phyloP scores from a whole-genome alignment of 1,140 invertebrate genomes.

The Ctenoplectra terminalis region DNA sequence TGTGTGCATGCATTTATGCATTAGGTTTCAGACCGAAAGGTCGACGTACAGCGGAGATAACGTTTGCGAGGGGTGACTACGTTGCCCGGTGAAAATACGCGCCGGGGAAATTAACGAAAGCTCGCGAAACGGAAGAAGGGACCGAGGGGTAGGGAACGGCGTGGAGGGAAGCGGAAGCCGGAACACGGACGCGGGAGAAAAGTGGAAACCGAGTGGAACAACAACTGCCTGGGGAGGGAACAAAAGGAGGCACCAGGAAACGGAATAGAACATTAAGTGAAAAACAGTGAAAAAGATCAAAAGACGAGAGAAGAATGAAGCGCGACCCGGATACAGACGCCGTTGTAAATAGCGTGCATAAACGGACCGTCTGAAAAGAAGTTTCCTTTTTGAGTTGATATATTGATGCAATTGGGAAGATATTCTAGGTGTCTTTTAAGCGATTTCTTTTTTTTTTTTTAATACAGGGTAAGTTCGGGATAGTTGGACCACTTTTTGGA shows the following conservation, averaged over 20 bases:
- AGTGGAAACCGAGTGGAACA: conserved; percentile 14
- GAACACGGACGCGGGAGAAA: conserved; percentile 4
- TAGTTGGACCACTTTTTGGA: too few relatives aligned
- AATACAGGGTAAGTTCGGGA: too few relatives aligned
- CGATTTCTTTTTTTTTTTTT: too few relatives aligned
- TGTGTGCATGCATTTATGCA: conserved; percentile 36
- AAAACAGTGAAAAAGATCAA: background rate
- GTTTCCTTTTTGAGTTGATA: too few relatives aligned
- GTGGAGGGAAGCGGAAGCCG: conserved; percentile 41
- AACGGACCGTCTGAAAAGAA: too few relatives aligned
- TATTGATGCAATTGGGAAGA: too few relatives aligned
- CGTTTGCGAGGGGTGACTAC: background rate
- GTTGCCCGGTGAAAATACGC: background rate
- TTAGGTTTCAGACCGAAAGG: conserved; percentile 26
- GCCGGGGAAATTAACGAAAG: conserved; percentile 38
- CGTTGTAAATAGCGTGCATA: background rate
- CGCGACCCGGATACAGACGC: background rate
- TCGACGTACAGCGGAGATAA: conserved; percentile 44
- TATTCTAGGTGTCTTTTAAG: too few relatives aligned
- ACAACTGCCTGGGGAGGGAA: conserved; percentile 7
- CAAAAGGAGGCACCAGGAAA: conserved; percentile 48
- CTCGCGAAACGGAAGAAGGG: conserved; percentile 42
- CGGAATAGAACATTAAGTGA: conserved; percentile 38
- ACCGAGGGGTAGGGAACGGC: background rate
- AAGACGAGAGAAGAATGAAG: background rate